Evolutionary conservation across 2,113 vertebrate genomes (phyloP).

Genomic region (Furnarius figulus): DNA sequence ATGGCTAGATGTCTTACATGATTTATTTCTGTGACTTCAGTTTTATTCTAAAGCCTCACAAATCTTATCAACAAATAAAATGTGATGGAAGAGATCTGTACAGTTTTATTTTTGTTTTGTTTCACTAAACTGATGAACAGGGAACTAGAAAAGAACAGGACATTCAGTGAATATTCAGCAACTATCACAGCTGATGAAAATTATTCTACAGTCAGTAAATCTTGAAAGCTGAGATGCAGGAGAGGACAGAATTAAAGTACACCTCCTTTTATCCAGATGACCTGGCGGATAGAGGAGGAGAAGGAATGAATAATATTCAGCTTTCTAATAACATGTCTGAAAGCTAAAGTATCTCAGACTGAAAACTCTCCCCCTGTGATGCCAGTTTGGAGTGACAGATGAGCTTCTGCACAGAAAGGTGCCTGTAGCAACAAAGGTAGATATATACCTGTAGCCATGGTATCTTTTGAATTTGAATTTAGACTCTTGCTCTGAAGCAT

Average conservation of each 20-base stretch:
- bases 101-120: slow-evolving; percentile 33
- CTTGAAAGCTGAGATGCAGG: not conserved
- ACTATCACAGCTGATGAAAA: not conserved
- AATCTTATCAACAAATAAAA: slow-evolving; percentile 34
- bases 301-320: not conserved
- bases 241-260: not conserved
- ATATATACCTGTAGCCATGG: not conserved
- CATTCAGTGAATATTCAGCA: not conserved
- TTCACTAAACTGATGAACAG: not conserved
- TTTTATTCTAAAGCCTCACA: slow-evolving; percentile 34
- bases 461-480: not conserved
- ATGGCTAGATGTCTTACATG: slow-evolving; percentile 21
- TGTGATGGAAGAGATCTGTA: not conserved
- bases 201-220: not conserved
- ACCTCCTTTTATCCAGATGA: not conserved
- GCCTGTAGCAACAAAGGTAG: not conserved
- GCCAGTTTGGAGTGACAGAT: not conserved
- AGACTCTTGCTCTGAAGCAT: not conserved
- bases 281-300: not conserved
- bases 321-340: not conserved
- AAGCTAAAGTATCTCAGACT: not conserved
- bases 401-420: not conserved
- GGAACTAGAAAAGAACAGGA: not conserved
- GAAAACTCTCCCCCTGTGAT: not conserved
- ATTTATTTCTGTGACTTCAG: slow-evolving; percentile 39